Evolutionary conservation across 2,113 vertebrate genomes (phyloP).

Genomic region (Epinephelus cyanopodus): DNA sequence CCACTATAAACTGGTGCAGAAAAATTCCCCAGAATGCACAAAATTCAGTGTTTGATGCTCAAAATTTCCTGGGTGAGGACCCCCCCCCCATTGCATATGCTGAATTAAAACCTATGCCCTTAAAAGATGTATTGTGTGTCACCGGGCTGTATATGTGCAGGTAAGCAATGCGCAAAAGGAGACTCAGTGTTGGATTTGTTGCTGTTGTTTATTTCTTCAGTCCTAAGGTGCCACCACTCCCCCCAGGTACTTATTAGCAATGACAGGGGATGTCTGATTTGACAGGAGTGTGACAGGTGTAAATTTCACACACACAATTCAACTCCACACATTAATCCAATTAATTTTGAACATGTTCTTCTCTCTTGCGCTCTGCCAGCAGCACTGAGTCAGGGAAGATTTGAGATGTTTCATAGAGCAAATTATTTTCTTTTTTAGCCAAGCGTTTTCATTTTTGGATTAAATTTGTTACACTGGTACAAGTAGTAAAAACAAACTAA

Average conservation of each 20-base stretch:
- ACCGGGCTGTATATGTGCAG: background rate
- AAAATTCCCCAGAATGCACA: too few species aligned
- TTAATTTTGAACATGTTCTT: conserved; percentile 74
- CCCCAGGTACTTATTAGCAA: conserved; percentile 75
- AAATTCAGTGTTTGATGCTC: too few species aligned
- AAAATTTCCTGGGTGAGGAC: too few species aligned
- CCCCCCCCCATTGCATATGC: too few species aligned
- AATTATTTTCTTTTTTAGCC: background rate
- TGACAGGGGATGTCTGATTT: conserved; percentile 75
- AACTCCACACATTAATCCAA: conserved; percentile 77
- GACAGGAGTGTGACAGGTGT: conserved; percentile 76
- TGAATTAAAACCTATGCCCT: too few species aligned
- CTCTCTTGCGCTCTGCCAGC: conserved; percentile 21
- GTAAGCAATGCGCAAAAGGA: background rate
- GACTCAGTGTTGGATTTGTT: conserved; percentile 9
- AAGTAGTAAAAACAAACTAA: background rate
- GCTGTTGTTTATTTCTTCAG: conserved; percentile 55
- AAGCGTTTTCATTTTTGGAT: conserved; percentile 6
- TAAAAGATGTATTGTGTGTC: background rate
- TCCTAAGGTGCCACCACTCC: conserved; percentile 44
- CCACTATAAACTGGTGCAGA: too few species aligned
- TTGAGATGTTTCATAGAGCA: background rate
- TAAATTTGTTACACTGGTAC: conserved; percentile 7
- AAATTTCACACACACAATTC: conserved; percentile 80
- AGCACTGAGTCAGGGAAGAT: background rate